Evolutionary conservation across 2,888 invertebrate species (phyloP).

Genomic region (Dusona sp.): DNA sequence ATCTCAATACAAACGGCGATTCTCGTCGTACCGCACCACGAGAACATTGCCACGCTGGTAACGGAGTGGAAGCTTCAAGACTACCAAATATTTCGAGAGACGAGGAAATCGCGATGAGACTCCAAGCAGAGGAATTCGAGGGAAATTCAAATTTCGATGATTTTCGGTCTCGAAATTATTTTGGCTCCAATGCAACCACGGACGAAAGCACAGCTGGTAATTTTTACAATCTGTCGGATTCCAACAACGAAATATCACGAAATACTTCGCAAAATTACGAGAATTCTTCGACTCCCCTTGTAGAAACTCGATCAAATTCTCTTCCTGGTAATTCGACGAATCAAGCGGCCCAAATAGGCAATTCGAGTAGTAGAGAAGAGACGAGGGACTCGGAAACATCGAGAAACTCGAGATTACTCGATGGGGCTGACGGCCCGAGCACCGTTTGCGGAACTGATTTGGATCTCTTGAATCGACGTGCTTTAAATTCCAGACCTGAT

Average conservation of each 20-base stretch:
- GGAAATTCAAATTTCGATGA: conserved; percentile 74
- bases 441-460: conserved; percentile 82
- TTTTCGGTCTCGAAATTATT: conserved; percentile 53
- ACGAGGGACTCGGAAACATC: conserved; percentile 60
- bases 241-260: conserved; percentile 14
- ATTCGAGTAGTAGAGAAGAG: conserved; percentile 17
- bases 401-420: conserved; percentile 80
- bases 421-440: conserved; percentile 82
- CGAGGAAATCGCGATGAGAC: conserved; percentile 82
- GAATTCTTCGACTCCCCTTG: conserved; percentile 26
- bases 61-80: conserved; percentile 52
- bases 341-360: not conserved
- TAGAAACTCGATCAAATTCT: conserved; percentile 31
- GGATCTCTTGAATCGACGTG: conserved; percentile 81
- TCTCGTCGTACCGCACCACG: conserved; percentile 58
- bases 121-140: conserved; percentile 83
- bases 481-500: conserved; percentile 79
- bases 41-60: conserved; percentile 60
- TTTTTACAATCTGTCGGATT: conserved; percentile 64
- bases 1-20: conserved; percentile 66
- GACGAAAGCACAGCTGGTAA: conserved; percentile 35
- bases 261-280: conserved; percentile 30
- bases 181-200: conserved; percentile 13
- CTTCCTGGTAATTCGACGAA: not conserved
- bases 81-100: conserved; percentile 78